Percentiles rank a stretch among this genome's conserved stretches.
These are phyloP conservation scores for Malurus splendens DNA, from an alignment of 2,797 vertebrate genomes.

Conservation along the genomic window DNA sequence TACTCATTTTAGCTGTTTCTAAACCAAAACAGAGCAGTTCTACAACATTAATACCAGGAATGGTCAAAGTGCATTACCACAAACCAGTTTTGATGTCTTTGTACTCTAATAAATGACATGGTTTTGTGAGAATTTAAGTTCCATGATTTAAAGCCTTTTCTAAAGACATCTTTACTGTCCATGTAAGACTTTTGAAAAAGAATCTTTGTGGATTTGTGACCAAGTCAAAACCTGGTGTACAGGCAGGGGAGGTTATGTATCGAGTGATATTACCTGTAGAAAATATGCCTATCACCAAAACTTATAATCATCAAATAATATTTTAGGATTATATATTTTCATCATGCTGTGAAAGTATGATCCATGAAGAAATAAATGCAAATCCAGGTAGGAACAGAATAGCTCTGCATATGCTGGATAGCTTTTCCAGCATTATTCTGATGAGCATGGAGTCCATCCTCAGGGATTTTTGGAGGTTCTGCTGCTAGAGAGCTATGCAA, in stretches of 20 bases:
- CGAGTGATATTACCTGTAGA: background rate
- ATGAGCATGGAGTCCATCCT: background rate
- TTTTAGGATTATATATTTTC: background rate
- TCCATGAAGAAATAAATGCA: background rate
- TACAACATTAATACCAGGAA: background rate
- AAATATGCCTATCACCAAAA: background rate
- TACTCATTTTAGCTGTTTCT: background rate
- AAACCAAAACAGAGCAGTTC: background rate
- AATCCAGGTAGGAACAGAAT: background rate
- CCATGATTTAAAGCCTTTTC: background rate
- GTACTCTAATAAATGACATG: background rate
- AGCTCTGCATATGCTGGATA: background rate
- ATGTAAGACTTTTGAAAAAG: background rate
- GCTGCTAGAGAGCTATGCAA: fast-evolving
- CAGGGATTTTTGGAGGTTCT: background rate
- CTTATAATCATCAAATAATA: background rate
- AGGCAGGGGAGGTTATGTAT: background rate
- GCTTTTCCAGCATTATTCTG: background rate
- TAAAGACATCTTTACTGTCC: background rate
- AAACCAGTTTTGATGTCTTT: background rate
- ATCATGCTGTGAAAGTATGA: background rate
- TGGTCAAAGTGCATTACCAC: too few relatives aligned
- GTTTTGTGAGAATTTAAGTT: background rate
- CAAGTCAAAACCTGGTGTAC: background rate
- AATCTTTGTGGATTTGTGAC: background rate